A percentile compares a stretch with the other conserved stretches of the same genome.
Conservation (phyloP, 2,888 invertebrate genomes). For the Tenthredo livida region DNA sequence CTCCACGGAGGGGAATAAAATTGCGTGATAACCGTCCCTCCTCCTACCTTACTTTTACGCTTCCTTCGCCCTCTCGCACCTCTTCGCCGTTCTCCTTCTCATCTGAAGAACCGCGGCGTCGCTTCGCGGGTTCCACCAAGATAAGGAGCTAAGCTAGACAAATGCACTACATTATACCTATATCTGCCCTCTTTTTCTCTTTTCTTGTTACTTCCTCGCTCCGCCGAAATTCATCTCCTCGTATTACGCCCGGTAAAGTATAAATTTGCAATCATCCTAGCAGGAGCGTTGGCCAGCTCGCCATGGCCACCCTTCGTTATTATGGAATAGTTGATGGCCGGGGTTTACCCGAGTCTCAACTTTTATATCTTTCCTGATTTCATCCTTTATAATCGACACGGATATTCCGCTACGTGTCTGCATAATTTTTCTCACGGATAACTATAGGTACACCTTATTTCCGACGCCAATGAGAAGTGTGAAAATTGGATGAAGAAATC, state of each 20-base stretch:
- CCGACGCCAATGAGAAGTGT: too few relatives aligned
- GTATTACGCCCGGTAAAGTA: constrained; percentile 48
- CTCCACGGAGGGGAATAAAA: constrained; percentile 44
- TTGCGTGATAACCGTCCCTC: constrained; percentile 46
- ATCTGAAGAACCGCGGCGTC: constrained; percentile 25
- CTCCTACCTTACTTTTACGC: constrained; percentile 18
- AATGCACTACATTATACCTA: constrained; percentile 51
- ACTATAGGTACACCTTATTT: not conserved
- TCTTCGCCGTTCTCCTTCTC: not conserved
- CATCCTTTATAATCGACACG: constrained; percentile 18
- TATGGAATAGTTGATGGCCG: not conserved
- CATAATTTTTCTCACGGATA: not conserved
- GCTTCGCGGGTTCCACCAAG: constrained; percentile 36
- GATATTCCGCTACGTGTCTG: not conserved
- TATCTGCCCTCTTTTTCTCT: constrained; percentile 26
- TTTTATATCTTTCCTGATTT: constrained; percentile 16
- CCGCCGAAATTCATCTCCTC: constrained; percentile 48
- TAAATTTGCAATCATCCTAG: constrained; percentile 52
- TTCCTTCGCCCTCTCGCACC: constrained; percentile 13
- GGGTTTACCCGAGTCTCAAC: constrained; percentile 42
- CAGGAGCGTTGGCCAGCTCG: constrained; percentile 20
- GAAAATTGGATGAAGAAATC: too few relatives aligned
- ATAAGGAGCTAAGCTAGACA: constrained; percentile 52
- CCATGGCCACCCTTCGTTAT: constrained; percentile 21
- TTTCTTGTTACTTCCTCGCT: constrained; percentile 19